A percentile compares a stretch with the other conserved stretches of the same genome.
These are phyloP conservation scores for Felis chaus DNA, from an alignment of 2,113 vertebrate species.

Conservation along the genomic window DNA sequence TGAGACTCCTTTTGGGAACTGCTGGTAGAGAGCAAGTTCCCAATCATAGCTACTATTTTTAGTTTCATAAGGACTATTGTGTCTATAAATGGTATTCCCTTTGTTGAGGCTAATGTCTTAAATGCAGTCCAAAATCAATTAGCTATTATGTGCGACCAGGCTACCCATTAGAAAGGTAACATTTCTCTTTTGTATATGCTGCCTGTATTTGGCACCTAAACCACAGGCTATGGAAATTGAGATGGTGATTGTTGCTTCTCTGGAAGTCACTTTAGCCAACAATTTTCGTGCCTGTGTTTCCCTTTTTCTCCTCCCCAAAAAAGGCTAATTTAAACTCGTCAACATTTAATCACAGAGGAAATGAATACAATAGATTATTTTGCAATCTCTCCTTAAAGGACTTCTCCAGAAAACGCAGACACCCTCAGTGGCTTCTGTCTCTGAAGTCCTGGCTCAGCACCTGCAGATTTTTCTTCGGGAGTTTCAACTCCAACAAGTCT, in stretches of 20 bases:
- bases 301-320: neutral
- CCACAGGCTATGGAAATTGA: neutral
- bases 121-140: slow-evolving; percentile 64
- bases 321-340: neutral
- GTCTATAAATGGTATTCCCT: slow-evolving; percentile 55
- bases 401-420: neutral
- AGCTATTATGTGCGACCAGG: slow-evolving; percentile 24
- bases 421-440: no score
- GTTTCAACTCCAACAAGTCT: neutral
- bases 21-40: slow-evolving; percentile 41
- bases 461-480: neutral
- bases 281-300: neutral
- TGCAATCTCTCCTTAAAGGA: neutral
- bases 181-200: neutral
- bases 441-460: neutral
- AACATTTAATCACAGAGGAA: neutral
- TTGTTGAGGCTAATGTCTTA: slow-evolving; percentile 62
- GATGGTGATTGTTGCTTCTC: neutral
- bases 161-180: slow-evolving; percentile 32
- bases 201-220: neutral
- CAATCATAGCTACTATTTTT: slow-evolving; percentile 54
- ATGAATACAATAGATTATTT: neutral
- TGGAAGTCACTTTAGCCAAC: neutral
- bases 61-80: slow-evolving; percentile 30
- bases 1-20: slow-evolving; percentile 58